Percentiles rank a stretch among this genome's conserved stretches.
phyloP scores from a whole-genome alignment of 2,797 vertebrate genomes.

The Scleropages formosus region DNA sequence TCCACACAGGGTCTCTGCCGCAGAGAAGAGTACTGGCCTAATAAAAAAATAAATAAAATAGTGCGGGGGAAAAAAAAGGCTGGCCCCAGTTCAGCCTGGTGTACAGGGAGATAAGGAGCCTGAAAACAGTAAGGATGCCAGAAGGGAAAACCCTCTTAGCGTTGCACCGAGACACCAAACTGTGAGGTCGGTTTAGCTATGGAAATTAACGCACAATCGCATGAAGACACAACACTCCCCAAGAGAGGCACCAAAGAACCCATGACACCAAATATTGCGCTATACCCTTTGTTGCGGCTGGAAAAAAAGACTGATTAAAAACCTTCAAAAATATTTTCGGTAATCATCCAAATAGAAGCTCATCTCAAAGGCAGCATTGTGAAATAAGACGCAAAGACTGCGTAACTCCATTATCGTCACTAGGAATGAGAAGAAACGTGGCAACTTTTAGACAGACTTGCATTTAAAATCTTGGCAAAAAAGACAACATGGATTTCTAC shows the following conservation, averaged over 20 bases:
- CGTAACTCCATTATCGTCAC: too few relatives aligned
- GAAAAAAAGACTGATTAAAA: conserved; percentile 19
- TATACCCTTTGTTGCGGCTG: not conserved
- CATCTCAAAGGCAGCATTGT: not conserved
- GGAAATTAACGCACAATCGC: conserved; percentile 25
- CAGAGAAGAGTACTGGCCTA: conserved; percentile 43
- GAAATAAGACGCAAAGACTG: not conserved
- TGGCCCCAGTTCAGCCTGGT: conserved; percentile 21
- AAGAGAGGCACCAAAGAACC: not conserved
- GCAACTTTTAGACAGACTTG: too few relatives aligned
- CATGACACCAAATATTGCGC: not conserved
- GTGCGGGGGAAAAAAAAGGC: conserved; percentile 29
- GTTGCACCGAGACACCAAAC: conserved; percentile 27
- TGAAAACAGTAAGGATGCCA: conserved; percentile 36
- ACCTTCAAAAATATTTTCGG: not conserved
- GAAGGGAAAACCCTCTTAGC: conserved; percentile 40
- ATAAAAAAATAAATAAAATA: conserved; percentile 44
- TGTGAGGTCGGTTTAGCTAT: conserved; percentile 29
- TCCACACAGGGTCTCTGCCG: conserved; percentile 33
- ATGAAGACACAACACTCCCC: not conserved
- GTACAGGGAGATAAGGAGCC: conserved; percentile 38
- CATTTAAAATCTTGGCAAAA: not conserved
- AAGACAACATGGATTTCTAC: conserved; percentile 5
- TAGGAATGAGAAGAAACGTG: too few relatives aligned
- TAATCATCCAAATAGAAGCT: not conserved